These are phyloP conservation scores for Reticulitermes lucifugus DNA, from an alignment of 2,888 invertebrate genomes.

Conservation along the genomic window DNA sequence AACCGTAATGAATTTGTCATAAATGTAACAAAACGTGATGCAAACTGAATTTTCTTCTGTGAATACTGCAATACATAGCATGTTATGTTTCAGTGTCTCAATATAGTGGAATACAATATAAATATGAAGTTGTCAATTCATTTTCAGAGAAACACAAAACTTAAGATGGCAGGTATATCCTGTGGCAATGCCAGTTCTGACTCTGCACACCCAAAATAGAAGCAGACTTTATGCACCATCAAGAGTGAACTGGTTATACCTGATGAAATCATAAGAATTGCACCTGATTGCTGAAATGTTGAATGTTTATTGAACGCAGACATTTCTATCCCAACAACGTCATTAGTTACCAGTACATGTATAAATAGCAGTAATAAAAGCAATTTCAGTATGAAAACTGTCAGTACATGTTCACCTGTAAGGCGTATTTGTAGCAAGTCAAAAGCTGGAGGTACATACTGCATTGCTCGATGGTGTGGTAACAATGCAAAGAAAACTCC, in stretches of 20 bases:
- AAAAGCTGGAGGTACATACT: slow-evolving; percentile 43
- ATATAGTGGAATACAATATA: neutral
- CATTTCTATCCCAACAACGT: neutral
- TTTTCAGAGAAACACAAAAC: neutral
- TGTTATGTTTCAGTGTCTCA: too few species aligned
- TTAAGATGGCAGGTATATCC: neutral
- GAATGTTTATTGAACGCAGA: neutral
- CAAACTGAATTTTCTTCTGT: neutral
- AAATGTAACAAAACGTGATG: neutral
- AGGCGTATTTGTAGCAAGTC: neutral
- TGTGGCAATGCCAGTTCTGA: neutral
- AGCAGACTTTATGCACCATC: neutral
- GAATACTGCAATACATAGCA: neutral
- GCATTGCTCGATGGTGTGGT: slow-evolving; percentile 48
- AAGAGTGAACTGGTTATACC: neutral
- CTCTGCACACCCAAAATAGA: neutral
- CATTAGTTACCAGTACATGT: neutral
- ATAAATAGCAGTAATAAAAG: neutral
- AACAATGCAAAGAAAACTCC: slow-evolving; percentile 42
- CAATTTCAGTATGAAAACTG: neutral
- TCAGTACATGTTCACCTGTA: neutral
- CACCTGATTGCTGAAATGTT: neutral
- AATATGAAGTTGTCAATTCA: neutral
- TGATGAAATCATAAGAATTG: neutral
- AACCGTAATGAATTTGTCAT: neutral